Percentiles rank a stretch among this genome's conserved stretches.
These are phyloP conservation scores for Sterna hirundo DNA, from an alignment of 2,113 vertebrate species.

Conservation along the genomic window DNA sequence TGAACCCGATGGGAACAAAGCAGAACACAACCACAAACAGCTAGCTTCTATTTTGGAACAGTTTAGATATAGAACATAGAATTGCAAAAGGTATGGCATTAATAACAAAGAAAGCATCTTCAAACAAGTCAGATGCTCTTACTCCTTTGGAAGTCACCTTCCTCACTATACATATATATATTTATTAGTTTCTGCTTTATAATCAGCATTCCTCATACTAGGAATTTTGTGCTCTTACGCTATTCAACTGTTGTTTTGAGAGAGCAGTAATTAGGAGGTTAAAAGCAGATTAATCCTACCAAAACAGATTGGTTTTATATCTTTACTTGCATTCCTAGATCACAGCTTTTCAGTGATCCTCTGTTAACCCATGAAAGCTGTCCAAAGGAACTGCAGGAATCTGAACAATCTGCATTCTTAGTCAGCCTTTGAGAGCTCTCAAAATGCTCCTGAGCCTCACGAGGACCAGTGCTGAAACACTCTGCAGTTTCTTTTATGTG, in stretches of 20 bases:
- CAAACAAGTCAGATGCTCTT: not conserved
- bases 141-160: not conserved
- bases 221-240: not conserved
- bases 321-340: not conserved
- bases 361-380: not conserved
- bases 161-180: not conserved
- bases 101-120: slow-evolving; percentile 2
- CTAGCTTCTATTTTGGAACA: not conserved
- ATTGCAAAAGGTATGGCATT: not conserved
- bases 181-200: not conserved
- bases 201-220: not conserved
- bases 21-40: not conserved
- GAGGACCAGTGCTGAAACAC: fast-evolving
- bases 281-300: not conserved
- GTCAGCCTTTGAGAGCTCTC: not conserved
- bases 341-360: not conserved
- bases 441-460: not conserved
- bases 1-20: not conserved
- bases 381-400: not conserved
- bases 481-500: not conserved
- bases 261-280: not conserved
- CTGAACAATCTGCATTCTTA: not conserved
- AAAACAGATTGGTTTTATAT: not conserved
- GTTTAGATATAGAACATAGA: not conserved
- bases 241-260: not conserved